These are phyloP conservation scores for Enteromius radiatus DNA, from an alignment of 2,797 vertebrate genomes.

Conservation along the genomic window DNA sequence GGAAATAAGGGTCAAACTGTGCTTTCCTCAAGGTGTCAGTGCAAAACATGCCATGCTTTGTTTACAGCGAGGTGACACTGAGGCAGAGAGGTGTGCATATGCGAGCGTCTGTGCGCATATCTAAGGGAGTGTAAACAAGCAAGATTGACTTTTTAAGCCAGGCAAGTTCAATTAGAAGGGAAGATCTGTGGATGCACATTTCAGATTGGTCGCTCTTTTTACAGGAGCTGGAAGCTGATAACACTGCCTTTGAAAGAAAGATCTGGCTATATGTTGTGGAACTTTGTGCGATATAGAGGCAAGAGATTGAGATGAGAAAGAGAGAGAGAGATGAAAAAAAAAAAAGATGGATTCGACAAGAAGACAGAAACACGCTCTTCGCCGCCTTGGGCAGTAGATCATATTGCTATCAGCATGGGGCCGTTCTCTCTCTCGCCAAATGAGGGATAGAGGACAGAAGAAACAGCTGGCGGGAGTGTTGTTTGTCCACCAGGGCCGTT, in stretches of 20 bases:
- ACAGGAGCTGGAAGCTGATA: not conserved
- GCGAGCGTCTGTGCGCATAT: not conserved
- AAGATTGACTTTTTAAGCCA: conserved; percentile 38
- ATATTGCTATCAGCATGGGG: conserved; percentile 63
- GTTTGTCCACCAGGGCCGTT: conserved; percentile 70
- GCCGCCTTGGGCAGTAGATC: conserved; percentile 67
- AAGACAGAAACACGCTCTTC: conserved; percentile 55
- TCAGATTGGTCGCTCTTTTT: conserved; percentile 28
- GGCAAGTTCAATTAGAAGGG: conserved; percentile 15
- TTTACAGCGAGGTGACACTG: conserved; percentile 36
- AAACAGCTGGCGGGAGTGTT: conserved; percentile 72
- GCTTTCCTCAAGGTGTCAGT: conserved; percentile 34
- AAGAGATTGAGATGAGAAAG: conserved; percentile 25
- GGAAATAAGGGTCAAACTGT: conserved; percentile 51
- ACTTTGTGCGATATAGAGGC: not conserved
- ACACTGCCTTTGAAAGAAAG: conserved; percentile 25
- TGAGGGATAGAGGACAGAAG: conserved; percentile 51
- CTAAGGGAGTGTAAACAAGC: conserved; percentile 28
- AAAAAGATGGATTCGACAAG: conserved; percentile 66
- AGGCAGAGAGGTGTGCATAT: conserved; percentile 20
- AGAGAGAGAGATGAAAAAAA: conserved; percentile 5
- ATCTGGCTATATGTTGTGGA: conserved; percentile 15
- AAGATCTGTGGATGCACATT: conserved; percentile 40
- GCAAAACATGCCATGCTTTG: conserved; percentile 25
- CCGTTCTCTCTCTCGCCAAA: conserved; percentile 59